phyloP scores from a whole-genome alignment of 2,797 vertebrate genomes.

The Myotis planiceps region DNA sequence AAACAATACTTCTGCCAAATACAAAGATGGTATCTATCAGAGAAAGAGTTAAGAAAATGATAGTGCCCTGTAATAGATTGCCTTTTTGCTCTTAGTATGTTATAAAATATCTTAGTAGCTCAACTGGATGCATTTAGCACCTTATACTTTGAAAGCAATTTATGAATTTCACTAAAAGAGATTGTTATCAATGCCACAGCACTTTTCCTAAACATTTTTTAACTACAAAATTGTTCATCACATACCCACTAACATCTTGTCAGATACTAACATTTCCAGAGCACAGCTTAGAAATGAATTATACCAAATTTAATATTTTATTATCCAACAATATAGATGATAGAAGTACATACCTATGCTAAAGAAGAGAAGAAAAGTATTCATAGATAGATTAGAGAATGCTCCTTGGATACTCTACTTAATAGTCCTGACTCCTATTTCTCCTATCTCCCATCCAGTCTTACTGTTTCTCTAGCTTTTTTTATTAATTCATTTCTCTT shows the following conservation, averaged over 20 bases:
- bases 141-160: not conserved
- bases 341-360: not conserved
- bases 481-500: not conserved
- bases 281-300: not conserved
- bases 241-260: not conserved
- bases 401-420: not conserved
- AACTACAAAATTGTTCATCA: constrained; percentile 1
- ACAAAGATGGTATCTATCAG: constrained; percentile 44
- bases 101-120: constrained; percentile 22
- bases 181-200: not conserved
- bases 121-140: not conserved
- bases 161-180: constrained; percentile 23
- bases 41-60: constrained; percentile 13
- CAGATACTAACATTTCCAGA: not conserved
- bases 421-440: not conserved
- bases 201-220: not conserved
- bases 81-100: constrained; percentile 4
- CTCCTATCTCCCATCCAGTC: not conserved
- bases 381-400: not conserved
- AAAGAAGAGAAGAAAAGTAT: not conserved
- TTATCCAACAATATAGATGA: not conserved
- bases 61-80: not conserved
- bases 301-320: not conserved
- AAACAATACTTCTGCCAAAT: constrained; percentile 60
- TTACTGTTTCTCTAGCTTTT: not conserved